These are phyloP conservation scores for Lathronympha strigana DNA, from an alignment of 2,888 invertebrate species.

Conservation along the genomic window DNA sequence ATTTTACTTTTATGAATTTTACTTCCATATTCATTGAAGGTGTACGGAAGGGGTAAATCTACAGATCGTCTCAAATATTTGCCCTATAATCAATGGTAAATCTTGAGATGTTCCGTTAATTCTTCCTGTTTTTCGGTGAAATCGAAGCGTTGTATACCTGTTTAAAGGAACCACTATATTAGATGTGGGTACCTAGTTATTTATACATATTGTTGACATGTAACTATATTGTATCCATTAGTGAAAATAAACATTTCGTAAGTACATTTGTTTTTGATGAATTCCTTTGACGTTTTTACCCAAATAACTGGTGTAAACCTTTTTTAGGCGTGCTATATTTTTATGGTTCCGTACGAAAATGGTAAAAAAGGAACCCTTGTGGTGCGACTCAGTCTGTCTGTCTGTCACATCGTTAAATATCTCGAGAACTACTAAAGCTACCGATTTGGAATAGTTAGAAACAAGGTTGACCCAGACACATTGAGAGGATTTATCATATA, in stretches of 20 bases:
- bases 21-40: conserved; percentile 7
- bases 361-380: too few relatives aligned
- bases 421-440: too few relatives aligned
- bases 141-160: conserved; percentile 36
- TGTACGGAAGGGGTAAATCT: conserved; percentile 22
- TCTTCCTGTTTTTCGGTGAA: conserved; percentile 13
- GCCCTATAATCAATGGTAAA: neutral
- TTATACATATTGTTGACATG: conserved; percentile 80
- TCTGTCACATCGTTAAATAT: too few relatives aligned
- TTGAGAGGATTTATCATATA: too few relatives aligned
- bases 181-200: conserved; percentile 70
- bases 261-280: conserved; percentile 12
- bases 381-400: too few relatives aligned
- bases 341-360: too few relatives aligned
- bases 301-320: too few relatives aligned
- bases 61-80: conserved; percentile 5
- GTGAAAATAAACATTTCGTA: conserved; percentile 68
- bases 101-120: conserved; percentile 27
- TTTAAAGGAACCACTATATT: conserved; percentile 48
- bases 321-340: too few relatives aligned
- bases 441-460: too few relatives aligned
- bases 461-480: too few relatives aligned
- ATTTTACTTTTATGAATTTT: conserved; percentile 22
- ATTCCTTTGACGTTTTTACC: neutral
- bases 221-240: conserved; percentile 79